Base-by-base conservation (phyloP, 2,888 invertebrate genomes). In the Formica aserva region DNA sequence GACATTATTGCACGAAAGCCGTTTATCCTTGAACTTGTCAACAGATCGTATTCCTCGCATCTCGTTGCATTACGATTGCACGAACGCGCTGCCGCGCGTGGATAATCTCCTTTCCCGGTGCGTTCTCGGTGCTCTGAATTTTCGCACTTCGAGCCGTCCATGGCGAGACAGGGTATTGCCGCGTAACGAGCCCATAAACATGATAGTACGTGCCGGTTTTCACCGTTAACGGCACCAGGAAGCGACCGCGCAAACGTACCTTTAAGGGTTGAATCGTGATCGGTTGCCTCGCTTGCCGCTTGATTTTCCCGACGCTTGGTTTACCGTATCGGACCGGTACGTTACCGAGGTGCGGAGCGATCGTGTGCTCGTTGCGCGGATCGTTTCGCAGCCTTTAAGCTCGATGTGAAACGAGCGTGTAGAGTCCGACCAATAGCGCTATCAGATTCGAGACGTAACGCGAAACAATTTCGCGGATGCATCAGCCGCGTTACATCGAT, bases 381-480 rank as follows among this genome's bases (percentile, higher is more conserved):
- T 88, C 83, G 85, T 48, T 62, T 65, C 45, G 78, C 72, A 55
- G 69, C 67, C 45, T 76, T 35, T 48, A 15, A 63, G 67, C 38
- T 22, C 29, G 32, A 55, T 13, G 26, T 15, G 18, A 3, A 38
- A 65, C 22, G 48, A 78, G 22, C 71, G 26, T 80, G 45, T 35
- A 11, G 52, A 77, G 45, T 38, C 78, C 78, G 76, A 81, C 76
- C 26, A n/a, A 48, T 62, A 38, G 66, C 84, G 89, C 85, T 89
- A 90, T 90, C 89, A 87, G 88, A 90, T 90, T 82, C 83, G 87
- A 87, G 83, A 84, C 82, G 89, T 90, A 91, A 87, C 87, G 85
- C 87, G 84, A 89, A 91, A 90, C 88, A 88, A 91, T 91, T 92
- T 91, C 86, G 86, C 89, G 74, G 90, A 91, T 87, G 87, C 87